Evolutionary conservation across 2,888 invertebrate species (phyloP).

Genomic region (Leptinotarsa rubiginosa): DNA sequence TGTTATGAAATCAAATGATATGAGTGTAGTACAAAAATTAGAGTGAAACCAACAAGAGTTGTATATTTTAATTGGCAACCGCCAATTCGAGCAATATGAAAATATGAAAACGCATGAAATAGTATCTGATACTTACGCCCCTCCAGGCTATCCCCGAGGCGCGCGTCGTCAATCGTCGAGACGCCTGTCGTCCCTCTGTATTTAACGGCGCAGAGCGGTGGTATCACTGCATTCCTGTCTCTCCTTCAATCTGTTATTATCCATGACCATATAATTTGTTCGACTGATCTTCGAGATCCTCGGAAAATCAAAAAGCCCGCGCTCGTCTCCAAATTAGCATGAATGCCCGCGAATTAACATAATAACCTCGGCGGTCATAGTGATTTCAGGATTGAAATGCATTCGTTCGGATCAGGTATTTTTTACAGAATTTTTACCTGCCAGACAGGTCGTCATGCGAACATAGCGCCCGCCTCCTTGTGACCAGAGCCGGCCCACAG

Average conservation of each 20-base stretch:
- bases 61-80: not conserved
- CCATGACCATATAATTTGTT: constrained; percentile 25
- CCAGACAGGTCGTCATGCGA: constrained; percentile 63
- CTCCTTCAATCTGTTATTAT: constrained; percentile 49
- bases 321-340: constrained; percentile 36
- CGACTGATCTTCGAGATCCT: not conserved
- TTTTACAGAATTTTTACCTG: constrained; percentile 61
- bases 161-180: constrained; percentile 61
- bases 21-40: too few species aligned
- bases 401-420: constrained; percentile 50
- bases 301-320: not conserved
- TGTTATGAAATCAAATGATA: too few species aligned
- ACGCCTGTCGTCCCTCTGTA: constrained; percentile 61
- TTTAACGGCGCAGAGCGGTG: constrained; percentile 63
- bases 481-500: constrained; percentile 63
- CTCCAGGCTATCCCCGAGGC: constrained; percentile 56
- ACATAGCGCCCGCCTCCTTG: constrained; percentile 61
- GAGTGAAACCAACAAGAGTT: not conserved
- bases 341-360: constrained; percentile 41
- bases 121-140: constrained; percentile 63
- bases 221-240: constrained; percentile 59
- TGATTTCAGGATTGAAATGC: constrained; percentile 50
- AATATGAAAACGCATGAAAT: constrained; percentile 57
- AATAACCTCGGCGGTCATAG: constrained; percentile 28
- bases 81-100: constrained; percentile 27